Evolutionary conservation across 2,797 vertebrate genomes (phyloP).

Genomic region (Poeciliopsis presidionis): DNA sequence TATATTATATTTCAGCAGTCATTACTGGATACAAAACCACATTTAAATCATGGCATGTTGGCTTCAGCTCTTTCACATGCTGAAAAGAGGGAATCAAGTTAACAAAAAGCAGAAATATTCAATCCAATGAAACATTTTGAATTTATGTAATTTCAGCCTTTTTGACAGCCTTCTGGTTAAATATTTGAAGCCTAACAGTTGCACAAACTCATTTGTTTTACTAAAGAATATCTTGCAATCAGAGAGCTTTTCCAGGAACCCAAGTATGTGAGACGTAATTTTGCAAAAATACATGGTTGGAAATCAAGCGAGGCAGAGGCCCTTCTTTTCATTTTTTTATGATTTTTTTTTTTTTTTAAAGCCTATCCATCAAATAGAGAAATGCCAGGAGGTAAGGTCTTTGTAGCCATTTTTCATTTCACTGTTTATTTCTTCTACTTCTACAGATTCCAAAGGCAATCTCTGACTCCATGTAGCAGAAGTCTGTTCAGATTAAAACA

Average conservation of each 20-base stretch:
- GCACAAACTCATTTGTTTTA: slow-evolving; percentile 55
- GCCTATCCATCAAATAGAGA: slow-evolving; percentile 74
- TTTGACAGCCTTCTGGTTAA: slow-evolving; percentile 42
- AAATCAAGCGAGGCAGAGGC: slow-evolving; percentile 60
- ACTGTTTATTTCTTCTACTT: slow-evolving; percentile 76
- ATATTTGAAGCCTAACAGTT: slow-evolving; percentile 42
- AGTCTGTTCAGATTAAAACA: slow-evolving; percentile 34
- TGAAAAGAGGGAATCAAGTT: background rate
- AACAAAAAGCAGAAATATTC: background rate
- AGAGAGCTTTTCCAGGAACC: slow-evolving; percentile 63
- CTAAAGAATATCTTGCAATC: slow-evolving; percentile 69
- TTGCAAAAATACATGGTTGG: slow-evolving; percentile 64
- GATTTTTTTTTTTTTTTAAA: slow-evolving; percentile 15
- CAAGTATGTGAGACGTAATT: slow-evolving; percentile 63
- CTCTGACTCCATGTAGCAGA: slow-evolving; percentile 36
- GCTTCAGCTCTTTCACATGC: background rate
- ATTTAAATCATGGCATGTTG: background rate
- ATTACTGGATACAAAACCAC: background rate
- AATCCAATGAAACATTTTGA: background rate
- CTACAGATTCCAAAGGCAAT: slow-evolving; percentile 62
- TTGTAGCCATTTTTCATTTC: slow-evolving; percentile 69
- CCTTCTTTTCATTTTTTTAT: slow-evolving; percentile 51
- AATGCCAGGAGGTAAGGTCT: slow-evolving; percentile 73
- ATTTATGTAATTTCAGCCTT: background rate
- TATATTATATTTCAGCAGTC: background rate